Percentiles rank a stretch among this genome's conserved stretches.
phyloP scores from a whole-genome alignment of 2,888 invertebrate genomes.

The Synergus umbraculus region DNA sequence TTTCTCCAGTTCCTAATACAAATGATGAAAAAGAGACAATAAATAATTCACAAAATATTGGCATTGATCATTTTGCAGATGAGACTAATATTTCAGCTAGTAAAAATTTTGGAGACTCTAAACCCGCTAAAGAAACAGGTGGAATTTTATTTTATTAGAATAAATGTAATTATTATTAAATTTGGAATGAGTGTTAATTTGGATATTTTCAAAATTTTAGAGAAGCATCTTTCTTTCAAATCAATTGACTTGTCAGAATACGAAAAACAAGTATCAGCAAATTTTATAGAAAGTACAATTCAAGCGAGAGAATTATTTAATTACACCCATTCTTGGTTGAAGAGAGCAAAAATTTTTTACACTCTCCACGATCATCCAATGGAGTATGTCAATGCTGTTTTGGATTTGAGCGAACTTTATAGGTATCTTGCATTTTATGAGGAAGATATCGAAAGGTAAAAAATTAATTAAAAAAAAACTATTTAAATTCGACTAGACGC shows the following conservation, averaged over 20 bases:
- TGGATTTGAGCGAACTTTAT: constrained; percentile 83
- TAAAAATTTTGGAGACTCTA: not conserved
- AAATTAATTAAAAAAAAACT: not conserved
- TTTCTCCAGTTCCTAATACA: not conserved
- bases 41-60: not conserved
- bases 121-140: not conserved
- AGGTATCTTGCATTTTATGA: constrained; percentile 86
- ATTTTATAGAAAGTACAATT: constrained; percentile 74
- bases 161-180: too few relatives aligned
- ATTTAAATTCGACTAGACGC: not conserved
- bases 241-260: constrained; percentile 55
- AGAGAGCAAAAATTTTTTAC: constrained; percentile 80
- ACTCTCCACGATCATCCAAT: constrained; percentile 81
- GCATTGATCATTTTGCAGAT: not conserved
- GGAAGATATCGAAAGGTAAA: constrained; percentile 80
- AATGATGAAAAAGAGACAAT: not conserved
- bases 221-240: constrained; percentile 45
- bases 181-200: too few relatives aligned
- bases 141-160: not conserved
- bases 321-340: constrained; percentile 81
- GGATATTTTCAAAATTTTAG: not conserved
- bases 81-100: constrained; percentile 48
- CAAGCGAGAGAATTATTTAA: constrained; percentile 80
- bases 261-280: constrained; percentile 57
- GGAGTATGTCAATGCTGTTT: constrained; percentile 81